phyloP scores from a whole-genome alignment of 2,113 vertebrate genomes.

The Ophthalmolycus amberensis region DNA sequence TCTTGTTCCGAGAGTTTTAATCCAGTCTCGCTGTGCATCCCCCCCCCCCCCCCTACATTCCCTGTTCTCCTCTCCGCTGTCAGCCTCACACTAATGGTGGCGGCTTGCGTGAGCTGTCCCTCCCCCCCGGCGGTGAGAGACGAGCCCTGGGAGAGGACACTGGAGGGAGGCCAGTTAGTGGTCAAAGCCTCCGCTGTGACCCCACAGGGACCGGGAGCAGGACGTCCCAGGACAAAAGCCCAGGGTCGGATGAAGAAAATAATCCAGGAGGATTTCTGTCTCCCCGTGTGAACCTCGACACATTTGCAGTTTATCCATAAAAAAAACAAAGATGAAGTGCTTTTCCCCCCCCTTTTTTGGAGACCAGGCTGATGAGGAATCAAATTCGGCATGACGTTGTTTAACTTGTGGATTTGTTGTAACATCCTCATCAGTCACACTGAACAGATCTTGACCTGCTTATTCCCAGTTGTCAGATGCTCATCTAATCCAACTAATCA shows the following conservation, averaged over 20 bases:
- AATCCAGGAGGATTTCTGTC: constrained; percentile 33
- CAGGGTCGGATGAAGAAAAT: constrained; percentile 25
- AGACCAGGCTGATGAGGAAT: neutral
- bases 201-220: constrained; percentile 54
- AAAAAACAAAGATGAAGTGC: constrained; percentile 15
- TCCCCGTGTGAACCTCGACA: constrained; percentile 29
- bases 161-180: constrained; percentile 66
- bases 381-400: neutral
- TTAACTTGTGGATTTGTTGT: constrained; percentile 4
- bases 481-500: constrained; percentile 55
- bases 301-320: constrained; percentile 7
- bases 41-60: neutral
- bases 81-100: constrained; percentile 15
- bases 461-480: constrained; percentile 24
- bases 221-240: constrained; percentile 26
- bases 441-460: neutral
- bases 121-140: constrained; percentile 40
- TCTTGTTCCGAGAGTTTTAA: constrained; percentile 22
- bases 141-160: constrained; percentile 39
- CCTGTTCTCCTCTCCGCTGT: neutral
- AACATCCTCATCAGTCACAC: constrained; percentile 10
- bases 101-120: constrained; percentile 33
- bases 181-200: constrained; percentile 64
- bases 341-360: neutral
- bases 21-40: neutral